phyloP scores from a whole-genome alignment of 2,888 invertebrate species.

The Catocala nupta region DNA sequence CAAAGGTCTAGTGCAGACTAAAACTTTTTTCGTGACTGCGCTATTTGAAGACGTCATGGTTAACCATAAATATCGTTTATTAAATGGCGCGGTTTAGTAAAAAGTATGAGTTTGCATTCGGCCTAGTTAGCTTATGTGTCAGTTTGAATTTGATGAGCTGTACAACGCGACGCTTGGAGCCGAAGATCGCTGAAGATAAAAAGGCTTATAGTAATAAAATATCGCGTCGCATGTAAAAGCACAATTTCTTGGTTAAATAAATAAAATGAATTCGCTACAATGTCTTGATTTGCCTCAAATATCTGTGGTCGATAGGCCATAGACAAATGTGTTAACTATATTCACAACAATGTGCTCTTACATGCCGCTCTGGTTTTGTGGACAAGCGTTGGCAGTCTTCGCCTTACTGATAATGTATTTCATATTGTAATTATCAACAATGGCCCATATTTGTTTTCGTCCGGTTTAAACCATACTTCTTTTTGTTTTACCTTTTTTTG shows the following conservation, averaged over 20 bases:
- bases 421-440: background rate
- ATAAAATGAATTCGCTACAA: too few relatives aligned
- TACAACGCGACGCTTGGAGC: constrained; percentile 43
- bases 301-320: too few relatives aligned
- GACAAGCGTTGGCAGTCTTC: constrained; percentile 19
- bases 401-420: constrained; percentile 12
- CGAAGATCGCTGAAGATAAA: constrained; percentile 41
- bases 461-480: constrained; percentile 5
- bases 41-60: too few relatives aligned
- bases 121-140: constrained; percentile 43
- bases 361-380: constrained; percentile 23
- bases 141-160: constrained; percentile 25
- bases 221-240: constrained; percentile 31
- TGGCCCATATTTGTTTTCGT: constrained; percentile 4
- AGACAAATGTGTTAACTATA: background rate
- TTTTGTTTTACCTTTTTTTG: constrained; percentile 2
- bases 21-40: background rate
- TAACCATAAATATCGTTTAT: background rate
- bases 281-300: too few relatives aligned
- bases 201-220: constrained; percentile 23
- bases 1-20: constrained; percentile 7
- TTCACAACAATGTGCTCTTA: constrained; percentile 14
- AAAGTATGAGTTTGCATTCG: constrained; percentile 6
- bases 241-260: constrained; percentile 3
- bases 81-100: background rate